Base-by-base conservation (phyloP, 2,888 invertebrate genomes). In the Heliconius sara region DNA sequence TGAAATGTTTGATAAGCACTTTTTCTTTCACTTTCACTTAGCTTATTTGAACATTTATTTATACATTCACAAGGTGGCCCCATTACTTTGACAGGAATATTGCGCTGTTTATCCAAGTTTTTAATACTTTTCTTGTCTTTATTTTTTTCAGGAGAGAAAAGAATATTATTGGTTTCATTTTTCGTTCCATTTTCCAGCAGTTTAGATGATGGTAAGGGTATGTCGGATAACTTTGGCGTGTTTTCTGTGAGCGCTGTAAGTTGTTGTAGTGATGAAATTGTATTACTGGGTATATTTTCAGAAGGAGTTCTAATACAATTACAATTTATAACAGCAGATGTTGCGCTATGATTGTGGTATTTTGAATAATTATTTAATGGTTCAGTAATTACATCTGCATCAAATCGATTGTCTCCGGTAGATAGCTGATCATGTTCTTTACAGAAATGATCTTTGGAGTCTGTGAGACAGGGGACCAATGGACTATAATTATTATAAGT, bases 331-430 rank as follows among this genome's bases (percentile, higher is more conserved):
- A 60, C 73, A 13, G 57, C 57, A 34, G 60, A 73, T 57, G 73
- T 73, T 60, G 60, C 34, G 60, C 73, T 73, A 39, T 73, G 73
- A 19, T 73, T 73, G 47, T 73, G 73, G 25, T 73, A 73, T 60
- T 73, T 60, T 60, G 60, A 73, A 60, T 57, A 73, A 60, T 73
- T 57, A n/a, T 73, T 73, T 34, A 73, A 25, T n/a, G 60, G 39
- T 60, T 27, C 34, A 34, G 60, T n/a, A 16, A 34, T 73, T n/a
- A 57, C 39, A 0, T 73, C 73, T 73, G 57, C 60, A 25, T 60
- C 34, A 39, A 60, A 60, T 73, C 25, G 73, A 39, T 57, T 57
- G 9, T 73, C 60, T 39, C n/a, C 57, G 3, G 2, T 16, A 73
- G 73, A 73, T 39, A 60, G 60, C n/a, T 73, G 34, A n/a, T 60